Percentiles rank a stretch among this genome's conserved stretches.
Conservation (phyloP, 2,113 vertebrate genomes). For the Amblyornis subalaris region DNA sequence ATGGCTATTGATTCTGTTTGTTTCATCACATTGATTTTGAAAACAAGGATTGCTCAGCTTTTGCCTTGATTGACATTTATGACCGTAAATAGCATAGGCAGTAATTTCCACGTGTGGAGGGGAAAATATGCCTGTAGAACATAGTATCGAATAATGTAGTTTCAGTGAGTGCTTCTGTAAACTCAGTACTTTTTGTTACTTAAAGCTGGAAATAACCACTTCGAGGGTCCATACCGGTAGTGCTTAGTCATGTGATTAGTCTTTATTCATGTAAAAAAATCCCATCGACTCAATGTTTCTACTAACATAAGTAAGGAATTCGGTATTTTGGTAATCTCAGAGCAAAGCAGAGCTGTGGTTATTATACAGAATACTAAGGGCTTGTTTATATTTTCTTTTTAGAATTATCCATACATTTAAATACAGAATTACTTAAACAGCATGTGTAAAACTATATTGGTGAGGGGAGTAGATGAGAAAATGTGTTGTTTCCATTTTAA, state of each 20-base stretch:
- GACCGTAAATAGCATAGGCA: background rate
- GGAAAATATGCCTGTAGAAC: background rate
- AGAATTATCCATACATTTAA: background rate
- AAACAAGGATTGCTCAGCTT: background rate
- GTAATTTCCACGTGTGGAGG: background rate
- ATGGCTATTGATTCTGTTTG: background rate
- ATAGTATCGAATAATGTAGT: background rate
- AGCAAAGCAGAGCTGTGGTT: background rate
- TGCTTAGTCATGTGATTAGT: conserved; percentile 18
- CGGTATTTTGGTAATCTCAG: background rate
- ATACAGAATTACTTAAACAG: background rate
- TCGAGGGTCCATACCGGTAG: background rate
- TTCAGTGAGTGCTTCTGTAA: conserved; percentile 19
- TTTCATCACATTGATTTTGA: background rate
- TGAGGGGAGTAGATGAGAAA: background rate
- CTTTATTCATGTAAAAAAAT: conserved; percentile 1
- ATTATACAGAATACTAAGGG: background rate
- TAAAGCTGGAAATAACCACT: conserved; percentile 60
- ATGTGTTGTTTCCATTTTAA: background rate
- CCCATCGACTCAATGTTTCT: conserved; percentile 13
- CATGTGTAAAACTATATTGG: background rate
- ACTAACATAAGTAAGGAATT: background rate
- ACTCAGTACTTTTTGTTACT: conserved; percentile 38
- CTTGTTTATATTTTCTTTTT: background rate
- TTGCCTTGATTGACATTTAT: background rate